phyloP scores from a whole-genome alignment of 1,140 invertebrate genomes.

The Portunus trituberculatus region DNA sequence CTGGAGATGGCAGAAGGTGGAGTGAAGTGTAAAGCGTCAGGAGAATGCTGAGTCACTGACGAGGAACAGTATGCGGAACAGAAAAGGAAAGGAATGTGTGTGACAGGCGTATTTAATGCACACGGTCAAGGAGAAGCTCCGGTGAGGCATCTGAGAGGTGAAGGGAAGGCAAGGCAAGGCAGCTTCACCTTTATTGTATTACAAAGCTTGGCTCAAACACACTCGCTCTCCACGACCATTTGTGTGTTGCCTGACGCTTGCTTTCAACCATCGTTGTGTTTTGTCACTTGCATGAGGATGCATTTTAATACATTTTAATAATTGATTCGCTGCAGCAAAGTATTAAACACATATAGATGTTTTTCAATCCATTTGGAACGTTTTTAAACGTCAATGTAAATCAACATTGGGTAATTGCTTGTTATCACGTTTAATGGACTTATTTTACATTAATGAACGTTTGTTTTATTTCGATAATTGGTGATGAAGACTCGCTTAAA shows the following conservation, averaged over 20 bases:
- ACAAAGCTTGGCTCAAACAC: too few relatives aligned
- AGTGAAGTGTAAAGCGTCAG: too few relatives aligned
- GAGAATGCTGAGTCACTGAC: too few relatives aligned
- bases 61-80: too few relatives aligned
- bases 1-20: too few relatives aligned
- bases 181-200: too few relatives aligned
- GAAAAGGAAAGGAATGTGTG: too few relatives aligned
- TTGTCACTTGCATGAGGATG: neutral
- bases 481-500: neutral
- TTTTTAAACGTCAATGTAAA: neutral
- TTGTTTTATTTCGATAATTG: neutral
- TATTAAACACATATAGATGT: slow-evolving; percentile 1
- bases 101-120: too few relatives aligned
- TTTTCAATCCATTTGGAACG: neutral
- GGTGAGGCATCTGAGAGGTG: too few relatives aligned
- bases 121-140: too few relatives aligned
- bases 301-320: neutral
- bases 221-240: neutral
- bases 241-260: neutral
- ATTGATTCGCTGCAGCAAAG: neutral
- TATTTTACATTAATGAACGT: neutral
- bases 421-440: neutral
- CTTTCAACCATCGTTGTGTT: neutral
- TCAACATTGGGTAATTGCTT: neutral
- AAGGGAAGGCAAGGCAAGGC: too few relatives aligned